These are phyloP conservation scores for Lathamus discolor DNA, from an alignment of 2,113 vertebrate genomes.

Conservation along the genomic window DNA sequence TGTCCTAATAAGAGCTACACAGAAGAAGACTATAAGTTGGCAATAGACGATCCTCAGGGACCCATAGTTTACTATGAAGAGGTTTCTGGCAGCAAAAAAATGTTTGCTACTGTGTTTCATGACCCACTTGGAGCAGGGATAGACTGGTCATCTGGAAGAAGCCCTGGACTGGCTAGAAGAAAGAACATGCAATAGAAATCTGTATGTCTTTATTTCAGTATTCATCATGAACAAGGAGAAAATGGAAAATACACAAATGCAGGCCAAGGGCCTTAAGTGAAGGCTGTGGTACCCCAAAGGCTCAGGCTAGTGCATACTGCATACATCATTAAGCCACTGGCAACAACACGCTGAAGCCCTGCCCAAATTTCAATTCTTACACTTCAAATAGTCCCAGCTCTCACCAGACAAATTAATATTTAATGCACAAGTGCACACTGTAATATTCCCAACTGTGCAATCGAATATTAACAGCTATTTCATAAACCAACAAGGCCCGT, in stretches of 20 bases:
- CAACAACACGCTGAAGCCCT: conserved; percentile 13
- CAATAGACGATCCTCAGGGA: background rate
- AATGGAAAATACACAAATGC: background rate
- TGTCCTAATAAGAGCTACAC: background rate
- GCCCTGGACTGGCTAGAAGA: background rate
- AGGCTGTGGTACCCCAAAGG: conserved; percentile 6
- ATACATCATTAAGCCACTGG: conserved; percentile 31
- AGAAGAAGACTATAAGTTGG: background rate
- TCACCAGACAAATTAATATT: conserved; percentile 70
- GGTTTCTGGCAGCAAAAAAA: background rate
- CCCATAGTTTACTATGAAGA: background rate
- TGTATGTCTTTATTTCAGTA: background rate
- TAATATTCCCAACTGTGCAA: conserved; percentile 58
- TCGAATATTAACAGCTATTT: conserved; percentile 67
- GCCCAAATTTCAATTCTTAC: conserved; percentile 62
- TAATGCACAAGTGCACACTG: conserved; percentile 40
- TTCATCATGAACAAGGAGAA: background rate
- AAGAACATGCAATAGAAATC: background rate
- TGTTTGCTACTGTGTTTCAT: background rate
- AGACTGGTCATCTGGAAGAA: background rate
- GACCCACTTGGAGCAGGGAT: background rate
- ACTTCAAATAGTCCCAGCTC: conserved; percentile 65
- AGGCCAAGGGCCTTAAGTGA: background rate
- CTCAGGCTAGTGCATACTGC: background rate
- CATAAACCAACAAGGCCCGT: conserved; percentile 69